Evolutionary conservation across 2,888 invertebrate genomes (phyloP).

Genomic region (Patella depressa): DNA sequence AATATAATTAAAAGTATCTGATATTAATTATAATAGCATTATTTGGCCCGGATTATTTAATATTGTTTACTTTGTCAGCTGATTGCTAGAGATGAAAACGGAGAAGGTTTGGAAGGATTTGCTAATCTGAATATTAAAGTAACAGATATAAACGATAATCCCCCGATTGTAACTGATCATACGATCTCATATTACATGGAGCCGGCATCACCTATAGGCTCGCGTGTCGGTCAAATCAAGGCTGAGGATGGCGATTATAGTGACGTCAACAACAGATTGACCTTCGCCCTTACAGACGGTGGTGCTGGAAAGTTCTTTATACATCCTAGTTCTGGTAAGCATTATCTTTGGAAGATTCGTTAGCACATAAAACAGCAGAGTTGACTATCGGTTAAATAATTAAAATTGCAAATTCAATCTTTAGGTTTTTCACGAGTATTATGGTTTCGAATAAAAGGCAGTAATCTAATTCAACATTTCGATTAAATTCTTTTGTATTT

Average conservation of each 20-base stretch:
- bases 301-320: slow-evolving; percentile 34
- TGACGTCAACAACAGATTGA: slow-evolving; percentile 33
- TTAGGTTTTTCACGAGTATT: too few relatives aligned
- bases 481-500: too few relatives aligned
- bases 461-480: too few relatives aligned
- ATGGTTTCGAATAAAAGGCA: too few relatives aligned
- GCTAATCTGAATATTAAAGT: slow-evolving; percentile 31
- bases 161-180: slow-evolving; percentile 21
- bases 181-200: slow-evolving; percentile 26
- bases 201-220: slow-evolving; percentile 21
- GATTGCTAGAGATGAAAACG: slow-evolving; percentile 27
- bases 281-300: slow-evolving; percentile 36
- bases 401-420: too few relatives aligned
- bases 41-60: too few relatives aligned
- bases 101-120: slow-evolving; percentile 21
- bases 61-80: slow-evolving; percentile 20
- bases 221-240: slow-evolving; percentile 21
- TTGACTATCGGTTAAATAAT: too few relatives aligned
- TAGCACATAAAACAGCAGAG: too few relatives aligned
- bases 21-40: too few relatives aligned
- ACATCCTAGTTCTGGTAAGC: slow-evolving; percentile 31
- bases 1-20: too few relatives aligned
- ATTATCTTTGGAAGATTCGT: not conserved
- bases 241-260: slow-evolving; percentile 29
- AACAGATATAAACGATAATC: slow-evolving; percentile 34